phyloP scores from a whole-genome alignment of 2,113 vertebrate genomes.

The Theristicus caerulescens region DNA sequence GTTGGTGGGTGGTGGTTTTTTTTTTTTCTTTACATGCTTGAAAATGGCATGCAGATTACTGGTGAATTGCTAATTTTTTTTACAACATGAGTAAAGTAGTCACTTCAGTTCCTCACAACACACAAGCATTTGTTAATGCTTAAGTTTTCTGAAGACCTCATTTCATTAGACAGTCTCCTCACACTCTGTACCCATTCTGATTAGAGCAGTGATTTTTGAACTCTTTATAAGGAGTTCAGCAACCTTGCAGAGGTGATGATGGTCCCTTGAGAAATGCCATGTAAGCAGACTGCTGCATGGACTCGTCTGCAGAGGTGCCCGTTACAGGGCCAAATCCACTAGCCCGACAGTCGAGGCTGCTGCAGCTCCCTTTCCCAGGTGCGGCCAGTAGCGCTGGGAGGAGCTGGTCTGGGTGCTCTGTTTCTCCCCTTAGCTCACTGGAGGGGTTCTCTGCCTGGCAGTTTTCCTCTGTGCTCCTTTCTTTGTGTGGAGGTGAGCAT shows the following conservation, averaged over 20 bases:
- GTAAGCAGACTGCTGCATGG: not conserved
- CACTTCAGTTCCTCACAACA: not conserved
- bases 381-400: not conserved
- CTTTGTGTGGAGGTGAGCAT: not conserved
- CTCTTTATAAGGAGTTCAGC: not conserved
- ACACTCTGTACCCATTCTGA: not conserved
- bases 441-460: not conserved
- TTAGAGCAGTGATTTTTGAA: not conserved
- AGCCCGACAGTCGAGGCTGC: accelerated
- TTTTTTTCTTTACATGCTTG: not conserved
- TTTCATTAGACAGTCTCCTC: not conserved
- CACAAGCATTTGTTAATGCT: not conserved
- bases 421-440: not conserved
- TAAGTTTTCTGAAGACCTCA: not conserved
- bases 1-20: not conserved
- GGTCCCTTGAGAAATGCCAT: not conserved
- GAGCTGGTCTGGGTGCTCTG: not conserved
- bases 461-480: not conserved
- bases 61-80: not conserved
- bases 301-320: not conserved
- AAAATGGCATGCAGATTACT: not conserved
- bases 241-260: not conserved
- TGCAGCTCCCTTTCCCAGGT: not conserved
- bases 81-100: not conserved
- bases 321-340: not conserved